Conservation (phyloP, 1,140 invertebrate genomes). For the Cotesia chilonis region DNA sequence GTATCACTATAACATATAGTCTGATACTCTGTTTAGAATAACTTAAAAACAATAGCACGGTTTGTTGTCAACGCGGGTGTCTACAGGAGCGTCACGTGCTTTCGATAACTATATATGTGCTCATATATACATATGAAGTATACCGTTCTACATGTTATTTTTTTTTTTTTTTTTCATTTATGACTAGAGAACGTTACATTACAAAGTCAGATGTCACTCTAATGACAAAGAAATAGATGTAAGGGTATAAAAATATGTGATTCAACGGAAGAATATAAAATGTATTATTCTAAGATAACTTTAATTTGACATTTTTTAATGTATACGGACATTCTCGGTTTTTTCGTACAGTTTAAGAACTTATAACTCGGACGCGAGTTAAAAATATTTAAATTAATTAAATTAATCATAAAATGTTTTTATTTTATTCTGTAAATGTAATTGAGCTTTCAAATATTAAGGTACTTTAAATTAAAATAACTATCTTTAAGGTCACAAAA, state of each 20-base stretch:
- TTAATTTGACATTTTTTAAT: no score
- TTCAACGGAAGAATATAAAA: background rate
- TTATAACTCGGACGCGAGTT: no score
- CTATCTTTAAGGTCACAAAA: no score
- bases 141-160: background rate
- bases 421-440: no score
- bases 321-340: no score
- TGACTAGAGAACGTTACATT: background rate
- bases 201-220: conserved; percentile 8
- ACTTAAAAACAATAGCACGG: conserved; percentile 60
- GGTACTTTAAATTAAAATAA: no score
- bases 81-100: conserved; percentile 57
- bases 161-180: conserved; percentile 5
- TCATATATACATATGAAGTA: background rate
- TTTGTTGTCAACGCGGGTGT: conserved; percentile 45
- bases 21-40: conserved; percentile 52
- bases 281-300: background rate
- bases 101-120: conserved; percentile 49
- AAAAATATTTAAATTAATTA: no score
- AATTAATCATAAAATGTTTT: no score
- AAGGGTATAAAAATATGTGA: background rate
- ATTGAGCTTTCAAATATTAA: no score
- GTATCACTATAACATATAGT: conserved; percentile 33
- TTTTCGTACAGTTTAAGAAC: no score
- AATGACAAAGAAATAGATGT: background rate